Evolutionary conservation across 2,113 vertebrate species (phyloP).

Genomic region (Salvelinus namaycush): DNA sequence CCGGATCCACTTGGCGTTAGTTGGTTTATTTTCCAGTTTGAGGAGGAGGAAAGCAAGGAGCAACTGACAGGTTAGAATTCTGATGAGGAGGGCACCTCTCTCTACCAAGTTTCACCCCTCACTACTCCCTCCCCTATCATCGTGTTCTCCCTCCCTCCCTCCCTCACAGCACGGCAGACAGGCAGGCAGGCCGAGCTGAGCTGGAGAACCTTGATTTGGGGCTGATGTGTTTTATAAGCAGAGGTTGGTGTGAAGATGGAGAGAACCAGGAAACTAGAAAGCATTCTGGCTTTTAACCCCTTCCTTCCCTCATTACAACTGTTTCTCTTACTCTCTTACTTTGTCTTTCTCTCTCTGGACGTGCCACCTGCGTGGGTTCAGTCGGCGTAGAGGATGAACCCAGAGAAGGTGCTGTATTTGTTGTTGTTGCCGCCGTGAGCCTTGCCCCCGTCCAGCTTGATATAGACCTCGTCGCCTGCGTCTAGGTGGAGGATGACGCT

Average conservation of each 20-base stretch:
- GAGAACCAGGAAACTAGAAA: slow-evolving; percentile 67
- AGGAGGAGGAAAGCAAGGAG: slow-evolving; percentile 54
- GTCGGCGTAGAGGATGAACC: slow-evolving; percentile 98
- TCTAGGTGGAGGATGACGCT: slow-evolving; percentile 98
- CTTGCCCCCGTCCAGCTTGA: slow-evolving; percentile 97
- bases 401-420: slow-evolving; percentile 99
- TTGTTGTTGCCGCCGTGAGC: slow-evolving; percentile 98
- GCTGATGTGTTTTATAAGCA: slow-evolving; percentile 60
- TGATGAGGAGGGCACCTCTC: not conserved
- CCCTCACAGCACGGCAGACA: slow-evolving; percentile 34
- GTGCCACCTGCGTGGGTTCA: slow-evolving; percentile 65
- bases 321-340: slow-evolving; percentile 25
- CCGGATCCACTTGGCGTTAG: slow-evolving; percentile 42
- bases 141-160: slow-evolving; percentile 21
- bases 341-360: slow-evolving; percentile 14
- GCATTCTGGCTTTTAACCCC: slow-evolving; percentile 59
- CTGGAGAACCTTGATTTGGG: slow-evolving; percentile 37
- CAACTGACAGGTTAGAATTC: slow-evolving; percentile 25
- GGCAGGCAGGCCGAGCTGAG: slow-evolving; percentile 47
- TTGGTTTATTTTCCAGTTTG: slow-evolving; percentile 13
- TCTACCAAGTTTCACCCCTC: not conserved
- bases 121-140: not conserved
- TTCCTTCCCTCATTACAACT: slow-evolving; percentile 19
- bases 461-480: slow-evolving; percentile 93
- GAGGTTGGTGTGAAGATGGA: slow-evolving; percentile 65